Conservation (phyloP, 2,113 vertebrate genomes). For the Nannobrachium achirus region DNA sequence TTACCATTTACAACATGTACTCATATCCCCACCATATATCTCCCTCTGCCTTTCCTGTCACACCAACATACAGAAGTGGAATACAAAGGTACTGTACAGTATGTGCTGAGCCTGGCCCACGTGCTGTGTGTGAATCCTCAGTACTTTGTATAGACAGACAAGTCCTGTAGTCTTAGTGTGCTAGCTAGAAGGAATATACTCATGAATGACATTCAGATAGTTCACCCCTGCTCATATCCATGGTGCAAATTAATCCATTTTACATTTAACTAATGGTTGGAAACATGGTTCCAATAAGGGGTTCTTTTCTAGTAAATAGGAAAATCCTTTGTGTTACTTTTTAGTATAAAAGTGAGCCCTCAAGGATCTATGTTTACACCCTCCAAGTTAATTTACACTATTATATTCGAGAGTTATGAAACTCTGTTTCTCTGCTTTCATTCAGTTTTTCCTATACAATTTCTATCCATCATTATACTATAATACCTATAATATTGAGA, state of each 20-base stretch:
- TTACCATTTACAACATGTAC: background rate
- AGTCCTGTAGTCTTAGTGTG: background rate
- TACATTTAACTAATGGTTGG: background rate
- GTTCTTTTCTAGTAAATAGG: no score
- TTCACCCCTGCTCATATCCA: no score
- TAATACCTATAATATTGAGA: no score
- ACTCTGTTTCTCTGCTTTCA: no score
- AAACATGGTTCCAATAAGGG: no score
- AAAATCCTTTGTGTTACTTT: no score
- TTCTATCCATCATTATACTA: no score
- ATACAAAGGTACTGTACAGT: slow-evolving; percentile 72
- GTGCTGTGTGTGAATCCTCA: slow-evolving; percentile 1
- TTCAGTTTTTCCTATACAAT: no score
- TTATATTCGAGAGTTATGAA: no score
- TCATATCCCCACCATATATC: slow-evolving; percentile 12
- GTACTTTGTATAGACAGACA: slow-evolving; percentile 1
- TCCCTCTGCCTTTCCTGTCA: slow-evolving; percentile 44
- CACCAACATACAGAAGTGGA: slow-evolving; percentile 59
- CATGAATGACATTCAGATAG: background rate
- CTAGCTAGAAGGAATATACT: background rate
- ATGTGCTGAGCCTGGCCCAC: slow-evolving; percentile 31
- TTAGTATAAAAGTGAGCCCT: no score
- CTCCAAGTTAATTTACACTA: no score
- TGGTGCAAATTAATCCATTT: background rate
- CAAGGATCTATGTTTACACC: no score